These are phyloP conservation scores for Bombylius major DNA, from an alignment of 2,888 invertebrate species.

Conservation along the genomic window DNA sequence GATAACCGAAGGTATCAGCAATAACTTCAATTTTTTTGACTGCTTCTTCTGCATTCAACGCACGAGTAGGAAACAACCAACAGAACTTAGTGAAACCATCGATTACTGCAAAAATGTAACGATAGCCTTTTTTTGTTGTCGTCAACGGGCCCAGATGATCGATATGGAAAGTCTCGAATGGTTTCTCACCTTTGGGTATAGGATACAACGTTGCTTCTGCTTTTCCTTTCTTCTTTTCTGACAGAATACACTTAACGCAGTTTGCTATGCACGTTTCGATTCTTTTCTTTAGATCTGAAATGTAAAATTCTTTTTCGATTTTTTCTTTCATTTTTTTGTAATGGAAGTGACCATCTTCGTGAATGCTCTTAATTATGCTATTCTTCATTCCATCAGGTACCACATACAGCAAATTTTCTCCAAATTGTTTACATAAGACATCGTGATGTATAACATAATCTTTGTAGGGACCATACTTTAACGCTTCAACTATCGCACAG, in stretches of 20 bases:
- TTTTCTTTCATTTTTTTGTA: conserved; percentile 1
- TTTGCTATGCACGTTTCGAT: neutral
- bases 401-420: conserved; percentile 6
- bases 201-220: conserved; percentile 24
- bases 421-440: conserved; percentile 1
- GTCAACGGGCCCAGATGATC: conserved; percentile 27
- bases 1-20: conserved; percentile 11
- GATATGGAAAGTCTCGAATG: conserved; percentile 23
- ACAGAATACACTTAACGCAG: conserved; percentile 10
- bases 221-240: conserved; percentile 21
- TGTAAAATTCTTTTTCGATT: neutral
- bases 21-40: conserved; percentile 10
- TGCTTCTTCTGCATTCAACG: conserved; percentile 10
- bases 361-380: neutral
- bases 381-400: conserved; percentile 1
- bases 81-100: conserved; percentile 25
- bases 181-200: conserved; percentile 23
- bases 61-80: conserved; percentile 13
- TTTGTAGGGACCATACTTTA: neutral
- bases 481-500: neutral
- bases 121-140: conserved; percentile 17
- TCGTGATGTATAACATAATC: neutral
- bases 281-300: neutral
- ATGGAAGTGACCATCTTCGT: conserved; percentile 3
- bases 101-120: conserved; percentile 24